Percentiles rank a stretch among this genome's conserved stretches.
Conservation (phyloP, 2,113 vertebrate species). For the Salvelinus alpinus region DNA sequence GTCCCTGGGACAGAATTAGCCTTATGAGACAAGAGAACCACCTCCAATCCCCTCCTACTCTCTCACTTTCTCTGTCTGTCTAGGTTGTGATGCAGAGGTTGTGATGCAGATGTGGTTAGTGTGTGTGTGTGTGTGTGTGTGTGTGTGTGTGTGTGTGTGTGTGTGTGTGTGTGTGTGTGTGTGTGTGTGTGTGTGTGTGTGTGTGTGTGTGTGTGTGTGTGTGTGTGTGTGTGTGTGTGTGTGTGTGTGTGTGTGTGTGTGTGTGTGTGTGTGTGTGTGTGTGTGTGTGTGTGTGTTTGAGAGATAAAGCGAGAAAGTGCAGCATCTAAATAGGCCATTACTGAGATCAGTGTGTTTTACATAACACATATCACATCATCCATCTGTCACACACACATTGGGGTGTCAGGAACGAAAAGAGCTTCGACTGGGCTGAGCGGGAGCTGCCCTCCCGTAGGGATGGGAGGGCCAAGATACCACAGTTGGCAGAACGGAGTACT, state of each 20-base stretch:
- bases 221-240: too few relatives aligned
- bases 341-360: slow-evolving; percentile 75
- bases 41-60: slow-evolving; percentile 64
- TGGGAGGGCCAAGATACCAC: too few relatives aligned
- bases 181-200: slow-evolving; percentile 1
- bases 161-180: neutral
- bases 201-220: too few relatives aligned
- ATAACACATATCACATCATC: slow-evolving; percentile 69
- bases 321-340: slow-evolving; percentile 70
- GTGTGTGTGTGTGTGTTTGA: neutral
- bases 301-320: slow-evolving; percentile 10
- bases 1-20: slow-evolving; percentile 49
- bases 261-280: neutral
- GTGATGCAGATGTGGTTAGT: slow-evolving; percentile 59
- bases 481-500: too few relatives aligned
- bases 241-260: slow-evolving; percentile 27
- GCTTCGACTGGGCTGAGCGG: too few relatives aligned
- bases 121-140: neutral
- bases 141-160: neutral
- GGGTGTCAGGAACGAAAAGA: too few relatives aligned
- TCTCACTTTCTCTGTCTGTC: slow-evolving; percentile 42
- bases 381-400: slow-evolving; percentile 62
- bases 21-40: slow-evolving; percentile 68
- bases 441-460: too few relatives aligned
- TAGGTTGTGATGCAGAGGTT: slow-evolving; percentile 25